Conservation (phyloP, 2,888 invertebrate species). For the Trimorus sp. region DNA sequence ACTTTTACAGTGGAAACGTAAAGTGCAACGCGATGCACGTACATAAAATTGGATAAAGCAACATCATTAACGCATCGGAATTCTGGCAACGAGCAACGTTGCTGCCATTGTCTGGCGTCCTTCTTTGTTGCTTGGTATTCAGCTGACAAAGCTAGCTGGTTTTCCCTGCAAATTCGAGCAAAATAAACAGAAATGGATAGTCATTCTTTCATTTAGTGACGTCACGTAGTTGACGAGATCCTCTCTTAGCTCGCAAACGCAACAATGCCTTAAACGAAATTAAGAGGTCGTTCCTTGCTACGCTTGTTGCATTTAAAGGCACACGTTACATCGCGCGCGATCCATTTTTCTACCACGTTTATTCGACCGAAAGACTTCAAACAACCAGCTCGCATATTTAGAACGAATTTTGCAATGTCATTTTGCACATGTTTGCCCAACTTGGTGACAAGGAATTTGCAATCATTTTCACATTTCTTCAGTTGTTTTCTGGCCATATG, state of each 20-base stretch:
- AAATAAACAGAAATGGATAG: conserved; percentile 64
- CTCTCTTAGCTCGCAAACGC: conserved; percentile 47
- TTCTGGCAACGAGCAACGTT: conserved; percentile 59
- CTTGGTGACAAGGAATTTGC: too few species aligned
- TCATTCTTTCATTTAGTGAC: conserved; percentile 65
- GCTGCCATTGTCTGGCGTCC: conserved; percentile 49
- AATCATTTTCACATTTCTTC: too few species aligned
- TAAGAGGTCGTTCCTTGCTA: conserved; percentile 47
- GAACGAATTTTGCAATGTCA: neutral
- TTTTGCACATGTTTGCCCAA: too few species aligned
- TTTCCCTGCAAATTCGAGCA: conserved; percentile 58
- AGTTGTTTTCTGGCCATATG: too few species aligned
- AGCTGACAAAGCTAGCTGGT: conserved; percentile 53
- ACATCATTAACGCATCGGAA: conserved; percentile 64
- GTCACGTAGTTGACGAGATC: conserved; percentile 64
- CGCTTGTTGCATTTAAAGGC: conserved; percentile 48
- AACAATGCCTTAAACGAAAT: conserved; percentile 57
- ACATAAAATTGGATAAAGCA: conserved; percentile 63
- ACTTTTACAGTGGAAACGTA: conserved; percentile 12
- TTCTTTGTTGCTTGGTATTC: conserved; percentile 62
- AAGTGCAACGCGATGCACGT: conserved; percentile 57
- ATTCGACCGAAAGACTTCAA: conserved; percentile 3
- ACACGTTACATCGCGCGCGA: conserved; percentile 14
- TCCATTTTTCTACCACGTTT: conserved; percentile 15
- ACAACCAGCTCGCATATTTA: neutral